Percentiles rank a stretch among this genome's conserved stretches.
These are phyloP conservation scores for Amphipyra berbera DNA, from an alignment of 2,888 invertebrate species.

Conservation along the genomic window DNA sequence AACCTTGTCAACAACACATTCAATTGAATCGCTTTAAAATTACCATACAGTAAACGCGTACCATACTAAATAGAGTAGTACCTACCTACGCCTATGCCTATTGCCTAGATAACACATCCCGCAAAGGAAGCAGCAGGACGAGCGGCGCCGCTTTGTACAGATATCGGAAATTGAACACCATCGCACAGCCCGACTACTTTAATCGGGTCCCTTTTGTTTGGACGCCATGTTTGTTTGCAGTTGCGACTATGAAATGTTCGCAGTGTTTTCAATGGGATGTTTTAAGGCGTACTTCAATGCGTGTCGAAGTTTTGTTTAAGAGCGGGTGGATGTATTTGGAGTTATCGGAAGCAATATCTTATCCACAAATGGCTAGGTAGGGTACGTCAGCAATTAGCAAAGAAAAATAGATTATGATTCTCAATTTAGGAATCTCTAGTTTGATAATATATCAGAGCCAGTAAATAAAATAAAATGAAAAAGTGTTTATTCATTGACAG, in stretches of 20 bases:
- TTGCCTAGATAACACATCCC: conserved; percentile 40
- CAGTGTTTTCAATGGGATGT: background rate
- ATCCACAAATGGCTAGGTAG: too few relatives aligned
- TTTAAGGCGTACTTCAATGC: background rate
- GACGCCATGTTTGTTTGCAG: conserved; percentile 19
- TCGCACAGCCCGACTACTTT: conserved; percentile 54
- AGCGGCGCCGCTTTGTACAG: conserved; percentile 77
- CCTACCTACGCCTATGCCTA: conserved; percentile 35
- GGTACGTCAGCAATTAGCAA: too few relatives aligned
- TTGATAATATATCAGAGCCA: too few relatives aligned
- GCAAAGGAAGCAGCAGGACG: conserved; percentile 64
- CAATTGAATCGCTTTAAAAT: conserved; percentile 12
- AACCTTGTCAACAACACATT: too few relatives aligned
- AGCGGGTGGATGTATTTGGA: background rate
- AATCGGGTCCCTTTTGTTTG: conserved; percentile 60
- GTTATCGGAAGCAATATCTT: background rate
- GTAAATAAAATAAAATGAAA: too few relatives aligned
- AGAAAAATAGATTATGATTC: too few relatives aligned
- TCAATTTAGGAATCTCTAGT: too few relatives aligned
- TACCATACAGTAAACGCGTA: conserved; percentile 22
- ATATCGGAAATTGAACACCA: conserved; percentile 79
- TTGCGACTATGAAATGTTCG: conserved; percentile 11
- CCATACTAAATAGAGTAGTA: conserved; percentile 29
- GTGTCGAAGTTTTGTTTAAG: background rate
- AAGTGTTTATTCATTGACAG: too few relatives aligned